Evolutionary conservation across 1,140 invertebrate genomes (phyloP), one percentile per base, ranked within the genome.

Genomic region (Berghia stephanieae): DNA sequence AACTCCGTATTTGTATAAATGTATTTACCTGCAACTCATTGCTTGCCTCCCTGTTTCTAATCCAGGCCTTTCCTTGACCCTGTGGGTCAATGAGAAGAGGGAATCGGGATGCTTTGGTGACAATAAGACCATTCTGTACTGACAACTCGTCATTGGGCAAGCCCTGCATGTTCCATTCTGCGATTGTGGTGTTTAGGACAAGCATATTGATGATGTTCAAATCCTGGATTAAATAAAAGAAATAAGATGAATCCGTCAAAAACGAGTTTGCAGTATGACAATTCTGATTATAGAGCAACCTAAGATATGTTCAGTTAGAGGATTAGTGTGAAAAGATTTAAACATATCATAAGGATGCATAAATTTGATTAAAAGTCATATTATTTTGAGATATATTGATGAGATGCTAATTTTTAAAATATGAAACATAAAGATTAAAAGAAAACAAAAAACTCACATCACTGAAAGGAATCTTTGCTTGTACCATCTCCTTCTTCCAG

Each of bases 21-120:
- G n/a, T 40, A 75, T 46, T 78, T 80, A 93, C 92, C 86, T 96
- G 95, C n/a, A 99, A 87, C 84, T 98, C 96, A 88, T 98, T 98
- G 13, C 92, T 90, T 24, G 92, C 91, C 90, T 99, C 97, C 88
- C 96, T 96, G 82, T 96, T 97, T 88, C 97, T 98, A 60, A 99
- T 96, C 97, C 97, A 99, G 89, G 96, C 94, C 90, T 98, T 98
- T 8, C 97, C 97, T 90, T 99, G 97, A 84, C 93, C 96, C 90
- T 99, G 97, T 3, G 97, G 97, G 91, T 99, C 97, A 13, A 99
- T 94, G n/a, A 99, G 88, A 16, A 99, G 90, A 3, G 97, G 96
- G 91, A 96, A 99, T 34, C 90, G 81, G 71, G 95, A 93, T 0
- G 96, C 96, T 89, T 97, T 97, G 0, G 96, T 98, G 0, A 97